phyloP scores from a whole-genome alignment of 2,888 invertebrate species.

The Eristalis tenax region DNA sequence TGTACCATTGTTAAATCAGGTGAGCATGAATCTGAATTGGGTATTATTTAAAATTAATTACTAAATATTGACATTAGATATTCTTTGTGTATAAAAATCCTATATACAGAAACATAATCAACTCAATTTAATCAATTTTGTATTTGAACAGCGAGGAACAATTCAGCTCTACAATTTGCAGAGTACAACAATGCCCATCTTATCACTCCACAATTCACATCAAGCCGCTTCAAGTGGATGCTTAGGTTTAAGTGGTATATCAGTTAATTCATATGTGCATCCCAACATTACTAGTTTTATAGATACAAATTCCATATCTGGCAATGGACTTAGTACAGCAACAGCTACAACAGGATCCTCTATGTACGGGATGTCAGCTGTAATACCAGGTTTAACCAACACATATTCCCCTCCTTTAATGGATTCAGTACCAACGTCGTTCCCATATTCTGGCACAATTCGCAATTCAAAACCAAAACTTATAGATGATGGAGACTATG shows the following conservation, averaged over 20 bases:
- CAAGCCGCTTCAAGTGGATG: constrained; percentile 81
- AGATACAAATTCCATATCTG: constrained; percentile 78
- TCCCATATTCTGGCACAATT: constrained; percentile 85
- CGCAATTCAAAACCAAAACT: constrained; percentile 87
- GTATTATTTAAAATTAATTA: not conserved
- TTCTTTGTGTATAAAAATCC: too few relatives aligned
- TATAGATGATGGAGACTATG: constrained; percentile 87
- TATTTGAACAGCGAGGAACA: constrained; percentile 78
- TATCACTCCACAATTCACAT: constrained; percentile 82
- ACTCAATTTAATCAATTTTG: constrained; percentile 30
- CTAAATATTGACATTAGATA: too few relatives aligned
- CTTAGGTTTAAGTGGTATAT: constrained; percentile 79
- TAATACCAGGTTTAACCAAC: constrained; percentile 77
- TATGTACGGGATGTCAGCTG: constrained; percentile 76
- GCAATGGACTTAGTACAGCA: constrained; percentile 74
- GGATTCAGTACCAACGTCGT: constrained; percentile 80
- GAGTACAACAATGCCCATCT: constrained; percentile 85
- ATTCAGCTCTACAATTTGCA: constrained; percentile 83
- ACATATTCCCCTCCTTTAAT: constrained; percentile 78
- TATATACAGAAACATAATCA: not conserved
- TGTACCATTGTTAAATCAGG: constrained; percentile 82
- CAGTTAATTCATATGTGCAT: constrained; percentile 78
- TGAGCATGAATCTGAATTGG: constrained; percentile 75
- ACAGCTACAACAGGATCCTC: constrained; percentile 77
- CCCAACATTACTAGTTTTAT: constrained; percentile 79